phyloP scores from a whole-genome alignment of 1,140 invertebrate genomes.

The Eupristina koningsbergeri region DNA sequence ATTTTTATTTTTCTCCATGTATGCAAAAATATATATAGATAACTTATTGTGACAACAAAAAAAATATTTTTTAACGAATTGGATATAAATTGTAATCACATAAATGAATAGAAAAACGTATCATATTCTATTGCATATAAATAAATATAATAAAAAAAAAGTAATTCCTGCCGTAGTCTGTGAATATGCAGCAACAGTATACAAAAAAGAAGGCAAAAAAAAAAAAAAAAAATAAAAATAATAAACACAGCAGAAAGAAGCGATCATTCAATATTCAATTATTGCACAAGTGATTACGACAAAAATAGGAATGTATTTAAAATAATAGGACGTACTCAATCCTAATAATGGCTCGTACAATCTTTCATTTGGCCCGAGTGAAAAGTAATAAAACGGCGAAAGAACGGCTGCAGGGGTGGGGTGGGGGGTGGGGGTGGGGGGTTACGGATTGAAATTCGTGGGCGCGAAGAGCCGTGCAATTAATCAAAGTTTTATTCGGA shows the following conservation, averaged over 20 bases:
- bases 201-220: neutral
- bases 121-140: too few relatives aligned
- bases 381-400: neutral
- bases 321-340: neutral
- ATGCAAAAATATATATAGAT: too few relatives aligned
- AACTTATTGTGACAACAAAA: too few relatives aligned
- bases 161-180: too few relatives aligned
- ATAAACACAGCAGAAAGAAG: neutral
- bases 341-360: neutral
- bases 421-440: neutral
- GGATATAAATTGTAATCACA: too few relatives aligned
- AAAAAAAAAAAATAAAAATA: neutral
- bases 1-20: too few relatives aligned
- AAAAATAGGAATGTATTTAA: neutral
- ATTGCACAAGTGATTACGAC: neutral
- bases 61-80: too few relatives aligned
- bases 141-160: too few relatives aligned
- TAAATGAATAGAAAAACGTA: neutral
- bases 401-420: neutral
- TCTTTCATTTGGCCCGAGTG: neutral
- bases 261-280: neutral
- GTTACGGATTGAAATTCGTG: neutral
- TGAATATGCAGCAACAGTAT: neutral
- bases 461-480: slow-evolving; percentile 12
- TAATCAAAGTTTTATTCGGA: slow-evolving; percentile 41